These are phyloP conservation scores for Halichoeres trimaculatus DNA, from an alignment of 2,113 vertebrate genomes.

Conservation along the genomic window DNA sequence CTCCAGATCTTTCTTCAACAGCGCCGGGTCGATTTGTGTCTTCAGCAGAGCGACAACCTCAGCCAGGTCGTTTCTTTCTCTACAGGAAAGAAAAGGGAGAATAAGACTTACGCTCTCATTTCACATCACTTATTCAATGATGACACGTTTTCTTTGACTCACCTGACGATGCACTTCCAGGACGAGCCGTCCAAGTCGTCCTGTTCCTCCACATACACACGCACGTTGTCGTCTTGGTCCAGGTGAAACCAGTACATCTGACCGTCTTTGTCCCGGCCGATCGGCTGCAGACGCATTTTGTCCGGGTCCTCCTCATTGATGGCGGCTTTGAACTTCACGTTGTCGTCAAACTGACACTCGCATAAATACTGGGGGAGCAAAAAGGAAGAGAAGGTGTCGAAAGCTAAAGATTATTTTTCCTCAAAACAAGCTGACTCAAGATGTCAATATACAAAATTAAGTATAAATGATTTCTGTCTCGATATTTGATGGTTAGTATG, in stretches of 20 bases:
- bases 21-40: slow-evolving; percentile 95
- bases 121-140: background rate
- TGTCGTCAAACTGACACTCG: slow-evolving; percentile 98
- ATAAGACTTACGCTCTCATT: too few relatives aligned
- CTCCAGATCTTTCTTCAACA: slow-evolving; percentile 88
- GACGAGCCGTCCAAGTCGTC: slow-evolving; percentile 95
- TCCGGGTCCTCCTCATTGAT: slow-evolving; percentile 98
- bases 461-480: too few relatives aligned
- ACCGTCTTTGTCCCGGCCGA: slow-evolving; percentile 95
- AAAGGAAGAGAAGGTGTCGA: slow-evolving; percentile 14
- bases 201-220: slow-evolving; percentile 96
- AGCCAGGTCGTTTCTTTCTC: slow-evolving; percentile 92
- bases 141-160: slow-evolving; percentile 13
- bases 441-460: too few relatives aligned
- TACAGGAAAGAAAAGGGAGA: slow-evolving; percentile 65
- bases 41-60: slow-evolving; percentile 94
- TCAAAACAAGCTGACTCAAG: too few relatives aligned
- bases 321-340: slow-evolving; percentile 96
- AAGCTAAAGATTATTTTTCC: too few relatives aligned
- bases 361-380: slow-evolving; percentile 90
- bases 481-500: too few relatives aligned
- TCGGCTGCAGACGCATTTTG: slow-evolving; percentile 95
- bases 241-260: slow-evolving; percentile 98
- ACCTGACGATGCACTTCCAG: slow-evolving; percentile 98
- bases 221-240: slow-evolving; percentile 95